Evolutionary conservation across 2,888 invertebrate species (phyloP).

Genomic region (Caenorhabditis becei): DNA sequence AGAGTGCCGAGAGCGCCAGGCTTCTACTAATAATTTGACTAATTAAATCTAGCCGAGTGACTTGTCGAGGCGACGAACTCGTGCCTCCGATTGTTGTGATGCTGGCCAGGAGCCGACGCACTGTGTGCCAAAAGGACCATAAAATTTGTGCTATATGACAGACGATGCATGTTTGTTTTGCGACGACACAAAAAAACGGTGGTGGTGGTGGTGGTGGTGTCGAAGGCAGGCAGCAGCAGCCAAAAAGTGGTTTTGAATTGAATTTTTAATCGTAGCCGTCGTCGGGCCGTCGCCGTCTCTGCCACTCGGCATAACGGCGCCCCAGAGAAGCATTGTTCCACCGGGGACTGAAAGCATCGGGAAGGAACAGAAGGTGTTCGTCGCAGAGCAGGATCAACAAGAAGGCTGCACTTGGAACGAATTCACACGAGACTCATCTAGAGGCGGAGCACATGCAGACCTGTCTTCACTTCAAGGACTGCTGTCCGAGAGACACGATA

Average conservation of each 20-base stretch:
- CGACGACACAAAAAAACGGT: conserved; percentile 15
- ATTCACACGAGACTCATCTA: background rate
- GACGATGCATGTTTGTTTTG: conserved; percentile 18
- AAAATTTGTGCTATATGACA: background rate
- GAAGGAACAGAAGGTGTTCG: conserved; percentile 11
- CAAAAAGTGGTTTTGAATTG: conserved; percentile 44
- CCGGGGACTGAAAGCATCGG: background rate
- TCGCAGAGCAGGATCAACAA: conserved; percentile 1
- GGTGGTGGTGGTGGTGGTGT: background rate
- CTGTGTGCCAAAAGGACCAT: conserved; percentile 19
- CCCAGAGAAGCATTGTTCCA: conserved; percentile 20
- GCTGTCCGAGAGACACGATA: background rate
- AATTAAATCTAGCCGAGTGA: conserved; percentile 26
- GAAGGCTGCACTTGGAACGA: background rate
- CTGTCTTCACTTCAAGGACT: background rate
- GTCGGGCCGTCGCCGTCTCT: conserved; percentile 16
- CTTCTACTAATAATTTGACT: conserved; percentile 36
- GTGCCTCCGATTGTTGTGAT: conserved; percentile 7
- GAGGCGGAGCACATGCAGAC: background rate
- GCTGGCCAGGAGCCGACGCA: background rate
- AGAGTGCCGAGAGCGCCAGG: conserved; percentile 1
- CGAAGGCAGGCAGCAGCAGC: conserved; percentile 16
- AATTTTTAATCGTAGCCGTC: conserved; percentile 56
- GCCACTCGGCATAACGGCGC: background rate
- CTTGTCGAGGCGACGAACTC: background rate